Conservation (phyloP, 2,888 invertebrate species). For the Chalcosyrphus nemorum region DNA sequence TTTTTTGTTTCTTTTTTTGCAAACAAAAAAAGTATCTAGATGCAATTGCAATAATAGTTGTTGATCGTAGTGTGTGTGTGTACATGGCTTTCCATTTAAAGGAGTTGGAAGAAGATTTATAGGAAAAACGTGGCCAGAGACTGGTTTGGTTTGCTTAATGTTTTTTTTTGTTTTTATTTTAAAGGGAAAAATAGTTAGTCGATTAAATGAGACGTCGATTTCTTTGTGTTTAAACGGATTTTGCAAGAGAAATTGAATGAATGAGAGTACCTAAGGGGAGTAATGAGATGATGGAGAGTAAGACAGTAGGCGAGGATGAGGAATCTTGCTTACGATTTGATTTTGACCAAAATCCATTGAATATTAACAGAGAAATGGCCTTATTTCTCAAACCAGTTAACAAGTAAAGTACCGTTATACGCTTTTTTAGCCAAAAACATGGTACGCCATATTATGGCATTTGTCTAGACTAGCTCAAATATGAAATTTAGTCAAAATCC, state of each 20-base stretch:
- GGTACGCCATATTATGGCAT: no score
- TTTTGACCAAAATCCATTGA: no score
- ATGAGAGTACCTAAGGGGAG: no score
- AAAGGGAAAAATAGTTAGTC: neutral
- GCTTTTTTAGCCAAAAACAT: no score
- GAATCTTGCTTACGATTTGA: no score
- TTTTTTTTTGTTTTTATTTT: neutral
- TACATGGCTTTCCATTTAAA: slow-evolving; percentile 29
- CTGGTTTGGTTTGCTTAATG: slow-evolving; percentile 21
- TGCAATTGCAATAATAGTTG: slow-evolving; percentile 25
- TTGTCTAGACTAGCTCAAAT: no score
- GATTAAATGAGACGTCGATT: slow-evolving; percentile 34
- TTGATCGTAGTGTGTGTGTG: neutral
- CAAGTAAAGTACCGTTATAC: no score
- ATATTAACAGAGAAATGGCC: no score
- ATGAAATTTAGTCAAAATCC: no score
- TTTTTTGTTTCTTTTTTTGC: neutral
- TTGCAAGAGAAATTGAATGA: slow-evolving; percentile 22
- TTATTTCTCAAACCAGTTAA: no score
- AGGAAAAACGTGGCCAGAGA: slow-evolving; percentile 27
- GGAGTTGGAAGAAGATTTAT: slow-evolving; percentile 48
- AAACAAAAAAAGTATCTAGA: slow-evolving; percentile 35
- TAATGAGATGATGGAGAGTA: no score
- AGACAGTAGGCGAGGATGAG: no score
- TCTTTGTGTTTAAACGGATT: slow-evolving; percentile 5